Conservation (phyloP, 2,888 invertebrate species). For the Idaea aversata region DNA sequence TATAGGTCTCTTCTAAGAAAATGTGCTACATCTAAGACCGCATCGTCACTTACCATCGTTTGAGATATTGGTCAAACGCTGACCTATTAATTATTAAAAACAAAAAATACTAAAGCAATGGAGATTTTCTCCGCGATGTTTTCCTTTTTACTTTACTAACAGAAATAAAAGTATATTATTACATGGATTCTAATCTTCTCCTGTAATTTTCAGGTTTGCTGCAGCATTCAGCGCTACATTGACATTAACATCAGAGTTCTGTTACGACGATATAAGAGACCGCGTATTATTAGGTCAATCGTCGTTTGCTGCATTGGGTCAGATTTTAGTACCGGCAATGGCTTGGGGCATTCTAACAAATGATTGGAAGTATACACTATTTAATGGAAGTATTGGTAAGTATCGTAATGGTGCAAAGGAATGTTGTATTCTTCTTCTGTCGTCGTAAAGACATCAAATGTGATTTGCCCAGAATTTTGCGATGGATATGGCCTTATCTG, state of each 20-base stretch:
- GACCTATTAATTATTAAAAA: no score
- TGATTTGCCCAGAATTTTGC: no score
- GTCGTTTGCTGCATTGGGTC: slow-evolving; percentile 46
- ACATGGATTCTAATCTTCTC: neutral
- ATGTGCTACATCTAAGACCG: no score
- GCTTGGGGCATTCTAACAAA: slow-evolving; percentile 56
- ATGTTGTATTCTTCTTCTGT: no score
- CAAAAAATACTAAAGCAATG: no score
- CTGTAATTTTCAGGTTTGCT: slow-evolving; percentile 48
- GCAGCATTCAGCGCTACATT: slow-evolving; percentile 54
- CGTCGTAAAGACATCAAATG: no score
- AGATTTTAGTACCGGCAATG: slow-evolving; percentile 47
- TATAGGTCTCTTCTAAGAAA: no score
- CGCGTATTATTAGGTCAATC: slow-evolving; percentile 54
- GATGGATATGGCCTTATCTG: no score
- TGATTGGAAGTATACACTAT: slow-evolving; percentile 51
- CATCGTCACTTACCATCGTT: no score
- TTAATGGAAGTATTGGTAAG: slow-evolving; percentile 53
- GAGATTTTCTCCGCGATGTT: no score
- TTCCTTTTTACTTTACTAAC: no score
- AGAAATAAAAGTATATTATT: neutral
- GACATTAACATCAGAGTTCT: slow-evolving; percentile 56
- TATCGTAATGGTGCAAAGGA: slow-evolving; percentile 6
- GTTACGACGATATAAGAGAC: slow-evolving; percentile 57
- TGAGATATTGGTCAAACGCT: no score